A percentile compares a stretch with the other conserved stretches of the same genome.
These are phyloP conservation scores for Noctua comes DNA, from an alignment of 2,888 invertebrate species.

Conservation along the genomic window DNA sequence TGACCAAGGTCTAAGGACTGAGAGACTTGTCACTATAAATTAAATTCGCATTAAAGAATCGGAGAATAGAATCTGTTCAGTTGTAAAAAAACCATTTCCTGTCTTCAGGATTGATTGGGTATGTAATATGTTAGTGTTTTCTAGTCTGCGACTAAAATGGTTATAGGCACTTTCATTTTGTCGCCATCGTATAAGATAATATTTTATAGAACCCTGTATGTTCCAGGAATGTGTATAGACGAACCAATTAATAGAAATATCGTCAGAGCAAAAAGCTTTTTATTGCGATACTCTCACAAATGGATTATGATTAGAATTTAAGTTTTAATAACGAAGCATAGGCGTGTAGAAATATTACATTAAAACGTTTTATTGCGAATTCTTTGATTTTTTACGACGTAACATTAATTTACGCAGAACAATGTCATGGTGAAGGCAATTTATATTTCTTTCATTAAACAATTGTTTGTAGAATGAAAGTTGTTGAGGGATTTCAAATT, in stretches of 20 bases:
- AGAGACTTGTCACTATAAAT: conserved; percentile 52
- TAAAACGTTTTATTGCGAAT: conserved; percentile 44
- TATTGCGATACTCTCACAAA: background rate
- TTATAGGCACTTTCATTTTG: background rate
- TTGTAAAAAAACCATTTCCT: conserved; percentile 30
- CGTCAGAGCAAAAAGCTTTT: background rate
- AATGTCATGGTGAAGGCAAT: conserved; percentile 18
- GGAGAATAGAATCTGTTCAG: conserved; percentile 16
- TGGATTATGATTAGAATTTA: conserved; percentile 12
- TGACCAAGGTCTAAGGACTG: conserved; percentile 55
- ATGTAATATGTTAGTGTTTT: background rate
- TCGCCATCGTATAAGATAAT: background rate
- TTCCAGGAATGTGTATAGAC: background rate
- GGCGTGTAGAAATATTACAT: conserved; percentile 23
- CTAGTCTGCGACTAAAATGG: background rate
- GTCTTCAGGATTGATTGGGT: conserved; percentile 14
- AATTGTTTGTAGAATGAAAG: background rate
- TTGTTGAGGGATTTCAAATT: background rate
- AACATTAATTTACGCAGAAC: conserved; percentile 12
- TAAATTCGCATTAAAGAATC: conserved; percentile 43
- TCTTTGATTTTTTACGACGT: conserved; percentile 35
- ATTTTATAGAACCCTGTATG: background rate
- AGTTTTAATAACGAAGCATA: conserved; percentile 15
- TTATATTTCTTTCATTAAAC: background rate
- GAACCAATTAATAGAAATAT: background rate